Base-by-base conservation (phyloP, 2,888 invertebrate genomes). In the Drosophila paranaensis region DNA sequence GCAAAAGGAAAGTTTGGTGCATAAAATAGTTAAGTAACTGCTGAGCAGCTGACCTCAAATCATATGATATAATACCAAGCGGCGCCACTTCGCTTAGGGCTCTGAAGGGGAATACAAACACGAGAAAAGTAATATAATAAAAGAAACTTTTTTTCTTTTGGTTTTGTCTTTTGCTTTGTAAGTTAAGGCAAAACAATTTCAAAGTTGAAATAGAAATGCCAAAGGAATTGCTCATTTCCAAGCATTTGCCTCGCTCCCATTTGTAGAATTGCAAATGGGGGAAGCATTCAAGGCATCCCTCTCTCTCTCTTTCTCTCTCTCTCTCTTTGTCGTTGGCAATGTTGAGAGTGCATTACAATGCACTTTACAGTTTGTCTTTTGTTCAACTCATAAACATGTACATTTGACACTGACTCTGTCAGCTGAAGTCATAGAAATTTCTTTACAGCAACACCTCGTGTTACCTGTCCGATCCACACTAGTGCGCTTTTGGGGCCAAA, bases 371-470 rank as follows among this genome's bases (percentile, higher is more conserved):
- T 51, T 48, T n/a, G 43, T 61, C 35, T 67, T 60, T 66, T 58
- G 56, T 67, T 71, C 40, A 43, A 71, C 48, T 56, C 60, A 68
- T 71, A 74, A 61, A 35, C 60, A 71, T 82, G 65, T 37, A 53
- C 70, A 77, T 79, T 77, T 68, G 74, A 76, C 79, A 79, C 71
- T 72, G 62, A 65, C 48, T 51, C 61, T 58, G 60, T 48, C 39
- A 61, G 45, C 30, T 55, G 77, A 88, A 89, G 80, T 77, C 89
- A 42, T 87, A 89, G 60, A 87, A 90, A 78, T 79, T 81, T 74
- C 79, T 70, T 64, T 74, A 79, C 68, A 69, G 61, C 55, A 60
- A 51, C 43, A 51, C 20, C 27, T 55, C 53, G 14, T 16, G 37
- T 51, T 51, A 51, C 64, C 65, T 65, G 33, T 3, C 46, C 37